Evolutionary conservation across 2,797 vertebrate species (phyloP).

Genomic region (Rhinella marina): DNA sequence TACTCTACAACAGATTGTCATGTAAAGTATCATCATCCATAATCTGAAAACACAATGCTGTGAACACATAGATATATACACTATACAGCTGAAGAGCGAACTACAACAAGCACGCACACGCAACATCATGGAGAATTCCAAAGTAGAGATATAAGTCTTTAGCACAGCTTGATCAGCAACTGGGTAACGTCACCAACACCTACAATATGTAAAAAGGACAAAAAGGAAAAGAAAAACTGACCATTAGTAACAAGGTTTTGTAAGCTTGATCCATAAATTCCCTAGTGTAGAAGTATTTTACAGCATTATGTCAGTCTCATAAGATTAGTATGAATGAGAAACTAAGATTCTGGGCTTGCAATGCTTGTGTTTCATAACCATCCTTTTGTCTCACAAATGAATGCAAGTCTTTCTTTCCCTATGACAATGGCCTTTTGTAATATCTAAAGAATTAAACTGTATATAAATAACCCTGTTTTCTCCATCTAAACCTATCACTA

Average conservation of each 20-base stretch:
- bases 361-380: constrained; percentile 27
- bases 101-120: constrained; percentile 59
- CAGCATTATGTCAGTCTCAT: constrained; percentile 17
- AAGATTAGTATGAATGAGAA: constrained; percentile 12
- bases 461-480: background rate
- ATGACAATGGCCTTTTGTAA: constrained; percentile 40
- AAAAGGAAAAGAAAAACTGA: constrained; percentile 68
- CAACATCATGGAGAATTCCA: constrained; percentile 67
- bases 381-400: constrained; percentile 34
- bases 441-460: background rate
- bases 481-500: background rate
- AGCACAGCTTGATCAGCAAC: constrained; percentile 71
- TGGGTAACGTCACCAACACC: constrained; percentile 69
- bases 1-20: background rate
- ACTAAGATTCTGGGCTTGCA: background rate
- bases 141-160: constrained; percentile 66
- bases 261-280: constrained; percentile 63
- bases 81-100: constrained; percentile 66
- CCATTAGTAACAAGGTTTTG: constrained; percentile 68
- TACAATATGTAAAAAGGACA: constrained; percentile 67
- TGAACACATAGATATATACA: constrained; percentile 64
- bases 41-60: constrained; percentile 74
- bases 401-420: constrained; percentile 39
- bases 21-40: constrained; percentile 57
- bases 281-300: constrained; percentile 59